Base-by-base conservation (phyloP, 1,140 invertebrate genomes). In the Batillaria attramentaria region DNA sequence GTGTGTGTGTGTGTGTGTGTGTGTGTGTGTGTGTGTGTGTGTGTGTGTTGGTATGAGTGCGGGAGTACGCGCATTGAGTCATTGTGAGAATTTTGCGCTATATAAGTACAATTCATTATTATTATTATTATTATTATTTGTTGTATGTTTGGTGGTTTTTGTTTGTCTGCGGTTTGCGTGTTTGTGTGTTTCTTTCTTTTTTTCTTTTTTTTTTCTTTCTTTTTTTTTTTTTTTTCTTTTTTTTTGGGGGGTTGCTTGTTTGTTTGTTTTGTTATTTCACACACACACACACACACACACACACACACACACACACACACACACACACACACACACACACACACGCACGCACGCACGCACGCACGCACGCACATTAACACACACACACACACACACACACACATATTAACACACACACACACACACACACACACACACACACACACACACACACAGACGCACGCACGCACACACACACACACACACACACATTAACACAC, bases 201-300 rank as follows among this genome's bases (percentile, higher is more conserved):
- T n/a, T n/a, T n/a, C n/a, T n/a, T n/a, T n/a, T n/a, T n/a, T n/a
- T n/a, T n/a, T n/a, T n/a, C n/a, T n/a, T n/a, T n/a, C n/a, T n/a
- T n/a, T n/a, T n/a, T n/a, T n/a, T n/a, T n/a, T n/a, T n/a, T n/a
- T n/a, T n/a, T n/a, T n/a, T n/a, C n/a, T n/a, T n/a, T n/a, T n/a
- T n/a, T n/a, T n/a, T n/a, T n/a, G n/a, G n/a, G n/a, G 16, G 39
- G 68, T 3, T 6, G 8, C 24, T 50, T 24, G 10, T 50, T 24
- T 50, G 46, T 50, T 24, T 50, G 46, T 50, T 50, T 50, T 50
- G 46, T 50, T 50, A 50, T 50, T 50, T 50, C 68, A 69, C 68
- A 13, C 68, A 31, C 16, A 69, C 33, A 10, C 68, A 18, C 68
- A 69, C 16, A 31, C 31, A 24, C 37, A 31, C 57, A 69, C 31